phyloP scores from a whole-genome alignment of 1,140 invertebrate species.

The Eriocheir sinensis region DNA sequence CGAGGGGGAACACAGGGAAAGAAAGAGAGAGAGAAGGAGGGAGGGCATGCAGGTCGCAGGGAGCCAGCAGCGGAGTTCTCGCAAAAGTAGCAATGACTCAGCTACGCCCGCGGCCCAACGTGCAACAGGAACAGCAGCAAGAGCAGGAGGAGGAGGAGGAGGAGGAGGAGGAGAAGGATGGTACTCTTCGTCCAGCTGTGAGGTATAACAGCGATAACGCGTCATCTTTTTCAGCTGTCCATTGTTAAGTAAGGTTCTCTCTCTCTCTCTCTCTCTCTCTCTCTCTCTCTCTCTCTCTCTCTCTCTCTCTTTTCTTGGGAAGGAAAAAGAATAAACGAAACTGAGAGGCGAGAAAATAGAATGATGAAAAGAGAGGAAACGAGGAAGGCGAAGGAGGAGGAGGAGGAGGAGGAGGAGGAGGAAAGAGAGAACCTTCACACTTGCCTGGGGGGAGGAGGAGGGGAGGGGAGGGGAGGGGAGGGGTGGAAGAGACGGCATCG shows the following conservation, averaged over 20 bases:
- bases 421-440: neutral
- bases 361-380: neutral
- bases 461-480: neutral
- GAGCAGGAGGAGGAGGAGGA: neutral
- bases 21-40: neutral
- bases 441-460: neutral
- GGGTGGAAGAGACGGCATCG: neutral
- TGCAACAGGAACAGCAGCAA: neutral
- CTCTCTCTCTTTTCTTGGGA: neutral
- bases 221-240: neutral
- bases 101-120: neutral
- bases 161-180: too few species aligned
- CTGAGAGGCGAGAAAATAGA: neutral
- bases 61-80: neutral
- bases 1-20: neutral
- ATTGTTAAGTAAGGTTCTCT: neutral
- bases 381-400: neutral
- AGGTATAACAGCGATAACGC: neutral
- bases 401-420: neutral
- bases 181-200: neutral
- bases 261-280: neutral
- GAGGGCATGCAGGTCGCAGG: neutral
- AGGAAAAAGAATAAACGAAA: neutral
- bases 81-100: slow-evolving; percentile 24
- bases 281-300: neutral